Evolutionary conservation across 2,113 vertebrate genomes (phyloP).

Genomic region (Ranitomeya variabilis): DNA sequence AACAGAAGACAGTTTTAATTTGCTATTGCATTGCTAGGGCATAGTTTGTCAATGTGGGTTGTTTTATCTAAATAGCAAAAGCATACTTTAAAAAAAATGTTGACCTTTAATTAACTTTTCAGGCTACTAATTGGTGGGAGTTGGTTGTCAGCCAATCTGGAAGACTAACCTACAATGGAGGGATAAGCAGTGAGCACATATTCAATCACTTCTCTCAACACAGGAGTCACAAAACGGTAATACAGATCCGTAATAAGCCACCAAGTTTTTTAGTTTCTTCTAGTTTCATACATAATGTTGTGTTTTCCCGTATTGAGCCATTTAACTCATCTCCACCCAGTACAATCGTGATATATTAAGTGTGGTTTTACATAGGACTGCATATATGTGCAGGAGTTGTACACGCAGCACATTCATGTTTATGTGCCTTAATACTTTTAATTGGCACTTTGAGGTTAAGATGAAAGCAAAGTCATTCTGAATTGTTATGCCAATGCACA

Average conservation of each 20-base stretch:
- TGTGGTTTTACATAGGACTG: no score
- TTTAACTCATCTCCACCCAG: no score
- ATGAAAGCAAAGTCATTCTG: no score
- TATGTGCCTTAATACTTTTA: no score
- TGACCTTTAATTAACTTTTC: not conserved
- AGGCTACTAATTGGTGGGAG: not conserved
- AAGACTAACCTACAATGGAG: not conserved
- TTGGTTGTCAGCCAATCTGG: not conserved
- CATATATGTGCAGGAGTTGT: no score
- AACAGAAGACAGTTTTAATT: conserved; percentile 5
- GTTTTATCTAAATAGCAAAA: not conserved
- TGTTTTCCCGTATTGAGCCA: no score
- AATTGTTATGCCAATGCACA: no score
- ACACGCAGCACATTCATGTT: no score
- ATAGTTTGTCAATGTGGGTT: not conserved
- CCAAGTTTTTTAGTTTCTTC: no score
- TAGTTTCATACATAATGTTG: no score
- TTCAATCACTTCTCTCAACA: not conserved
- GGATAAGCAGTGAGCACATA: not conserved
- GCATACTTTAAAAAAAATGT: not conserved
- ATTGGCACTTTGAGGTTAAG: no score
- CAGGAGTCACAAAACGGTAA: not conserved
- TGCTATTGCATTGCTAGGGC: not conserved
- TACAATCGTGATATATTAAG: no score
- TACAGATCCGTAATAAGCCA: not conserved